Evolutionary conservation across 1,140 invertebrate species (phyloP), one percentile per base, ranked within the genome.

Genomic region (Heliconius eleuchia): DNA sequence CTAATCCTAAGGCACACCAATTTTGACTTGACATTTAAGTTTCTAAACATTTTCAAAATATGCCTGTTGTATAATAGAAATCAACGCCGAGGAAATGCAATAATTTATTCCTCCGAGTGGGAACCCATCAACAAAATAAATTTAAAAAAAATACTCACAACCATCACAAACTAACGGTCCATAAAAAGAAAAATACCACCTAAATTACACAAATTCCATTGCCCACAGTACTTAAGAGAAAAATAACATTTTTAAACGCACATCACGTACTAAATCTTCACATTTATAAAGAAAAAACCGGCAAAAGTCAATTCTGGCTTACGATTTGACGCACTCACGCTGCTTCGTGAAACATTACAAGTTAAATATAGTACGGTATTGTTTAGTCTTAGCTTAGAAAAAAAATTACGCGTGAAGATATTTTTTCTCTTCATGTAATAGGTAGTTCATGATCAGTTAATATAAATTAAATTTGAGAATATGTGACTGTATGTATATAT

Each of bases 231-330:
- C 74, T 19, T 23, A 19, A 30, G 16, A 70, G 37, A 46, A 46
- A 71, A 76, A 34, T 76, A 76, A 76, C 74, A 66, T 76, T 66
- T 74, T 66, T 55, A 39, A 37, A 76, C 60, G 39, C 74, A n/a
- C 37, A 30, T 71, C 57, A 76, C 42, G 74, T 76, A 18, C 71
- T 72, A 76, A 76, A 70, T 76, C 60, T 76, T 76, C 39, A 76
- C 30, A 75, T 75, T 75, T 30, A 75, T 57, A 23, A 71, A 70
- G 39, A 71, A 76, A 66, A 46, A 39, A 76, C 11, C 39, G 74
- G 18, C 74, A 46, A 27, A 46, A 46, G 27, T 66, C 60, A 39
- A 76, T 76, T 23, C 60, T 7, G 57, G 60, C 57, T 70, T 46
- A 76, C 46, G n/a, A 19, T 30, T 76, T 71, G 34, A 76, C n/a